Percentiles rank a stretch among this genome's conserved stretches.
These are phyloP conservation scores for Limonius californicus DNA, from an alignment of 1,140 invertebrate species.

Conservation along the genomic window DNA sequence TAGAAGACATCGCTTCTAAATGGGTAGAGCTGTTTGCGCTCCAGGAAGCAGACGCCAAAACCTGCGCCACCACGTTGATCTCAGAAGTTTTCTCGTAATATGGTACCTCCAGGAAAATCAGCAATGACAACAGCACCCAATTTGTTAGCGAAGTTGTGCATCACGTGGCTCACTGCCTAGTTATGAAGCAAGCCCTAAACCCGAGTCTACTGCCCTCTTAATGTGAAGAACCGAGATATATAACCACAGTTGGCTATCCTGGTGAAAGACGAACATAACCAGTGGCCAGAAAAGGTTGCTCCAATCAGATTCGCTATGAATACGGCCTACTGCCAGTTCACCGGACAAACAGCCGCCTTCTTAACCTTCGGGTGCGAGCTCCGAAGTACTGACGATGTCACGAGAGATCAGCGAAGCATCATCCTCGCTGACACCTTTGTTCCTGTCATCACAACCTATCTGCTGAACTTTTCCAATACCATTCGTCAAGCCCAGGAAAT, in stretches of 20 bases:
- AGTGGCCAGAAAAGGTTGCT: slow-evolving; percentile 38
- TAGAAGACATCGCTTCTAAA: too few species aligned
- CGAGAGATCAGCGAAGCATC: slow-evolving; percentile 23
- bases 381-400: slow-evolving; percentile 22
- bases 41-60: too few species aligned
- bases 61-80: too few species aligned
- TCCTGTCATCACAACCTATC: too few species aligned
- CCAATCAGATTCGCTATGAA: slow-evolving; percentile 38
- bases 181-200: too few species aligned
- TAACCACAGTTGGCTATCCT: slow-evolving; percentile 42
- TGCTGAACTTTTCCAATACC: not conserved
- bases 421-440: slow-evolving; percentile 36
- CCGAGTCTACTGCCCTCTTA: too few species aligned
- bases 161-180: too few species aligned
- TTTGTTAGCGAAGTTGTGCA: too few species aligned
- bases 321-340: slow-evolving; percentile 33
- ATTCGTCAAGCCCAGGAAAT: not conserved
- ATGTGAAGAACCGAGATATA: slow-evolving; percentile 45
- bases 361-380: slow-evolving; percentile 41
- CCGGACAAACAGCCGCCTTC: slow-evolving; percentile 39
- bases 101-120: too few species aligned
- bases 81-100: too few species aligned
- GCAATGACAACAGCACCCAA: too few species aligned
- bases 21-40: too few species aligned
- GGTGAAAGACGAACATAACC: slow-evolving; percentile 38